Conservation (phyloP, 2,888 invertebrate genomes). For the Drosophila kuntzei region DNA sequence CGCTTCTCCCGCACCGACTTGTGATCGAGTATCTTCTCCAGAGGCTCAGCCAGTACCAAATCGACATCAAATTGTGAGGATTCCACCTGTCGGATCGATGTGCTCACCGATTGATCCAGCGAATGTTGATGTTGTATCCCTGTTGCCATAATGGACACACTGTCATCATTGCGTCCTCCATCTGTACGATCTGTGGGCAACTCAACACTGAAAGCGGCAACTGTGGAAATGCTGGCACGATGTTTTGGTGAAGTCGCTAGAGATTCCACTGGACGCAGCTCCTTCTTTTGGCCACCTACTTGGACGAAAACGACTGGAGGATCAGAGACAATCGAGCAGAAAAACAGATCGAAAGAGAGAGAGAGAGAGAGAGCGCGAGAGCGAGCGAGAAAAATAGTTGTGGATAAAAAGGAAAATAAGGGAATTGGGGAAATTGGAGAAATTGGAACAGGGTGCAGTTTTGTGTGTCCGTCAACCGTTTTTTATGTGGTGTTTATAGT, state of each 20-base stretch:
- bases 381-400: constrained; percentile 15
- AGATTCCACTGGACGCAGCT: constrained; percentile 84
- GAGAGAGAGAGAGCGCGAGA: constrained; percentile 15
- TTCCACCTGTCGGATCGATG: constrained; percentile 83
- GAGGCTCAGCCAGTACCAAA: constrained; percentile 89
- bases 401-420: not conserved
- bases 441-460: constrained; percentile 45
- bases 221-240: constrained; percentile 84
- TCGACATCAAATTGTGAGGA: constrained; percentile 83
- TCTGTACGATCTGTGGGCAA: constrained; percentile 73
- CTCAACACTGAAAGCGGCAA: constrained; percentile 80
- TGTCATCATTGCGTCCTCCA: constrained; percentile 59
- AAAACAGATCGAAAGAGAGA: constrained; percentile 13
- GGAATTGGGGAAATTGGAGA: constrained; percentile 2
- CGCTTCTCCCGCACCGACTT: constrained; percentile 94
- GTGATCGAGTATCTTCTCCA: constrained; percentile 92
- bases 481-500: constrained; percentile 44
- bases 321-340: constrained; percentile 65
- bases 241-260: constrained; percentile 86
- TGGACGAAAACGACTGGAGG: constrained; percentile 85
- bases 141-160: constrained; percentile 57
- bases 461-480: constrained; percentile 73
- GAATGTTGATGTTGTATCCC: constrained; percentile 85
- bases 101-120: constrained; percentile 83
- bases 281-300: constrained; percentile 85